Conservation (phyloP, 2,797 vertebrate species). For the Amniataba percoides region DNA sequence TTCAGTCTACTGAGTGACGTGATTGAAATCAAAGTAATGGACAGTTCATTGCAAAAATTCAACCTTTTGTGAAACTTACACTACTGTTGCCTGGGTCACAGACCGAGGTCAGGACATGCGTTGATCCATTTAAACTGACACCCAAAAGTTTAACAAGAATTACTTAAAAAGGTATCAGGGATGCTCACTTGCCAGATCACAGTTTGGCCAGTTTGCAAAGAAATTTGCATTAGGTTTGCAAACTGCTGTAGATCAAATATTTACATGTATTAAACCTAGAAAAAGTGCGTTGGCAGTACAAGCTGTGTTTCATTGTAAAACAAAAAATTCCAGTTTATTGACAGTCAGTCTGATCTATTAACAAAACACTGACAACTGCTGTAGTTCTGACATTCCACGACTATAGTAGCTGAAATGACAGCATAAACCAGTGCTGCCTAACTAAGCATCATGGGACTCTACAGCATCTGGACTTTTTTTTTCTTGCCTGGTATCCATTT, state of each 20-base stretch:
- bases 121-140: not conserved
- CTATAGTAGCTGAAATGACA: conserved; percentile 10
- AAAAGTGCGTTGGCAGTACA: not conserved
- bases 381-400: conserved; percentile 11
- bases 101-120: not conserved
- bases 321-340: not conserved
- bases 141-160: not conserved
- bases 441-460: conserved; percentile 22
- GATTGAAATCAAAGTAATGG: conserved; percentile 9
- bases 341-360: not conserved
- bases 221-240: conserved; percentile 13
- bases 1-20: not conserved
- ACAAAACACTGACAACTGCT: conserved; percentile 1
- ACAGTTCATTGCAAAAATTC: not conserved
- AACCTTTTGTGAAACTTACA: not conserved
- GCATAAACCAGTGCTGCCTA: conserved; percentile 25
- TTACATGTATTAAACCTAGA: conserved; percentile 10
- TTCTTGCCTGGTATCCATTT: conserved; percentile 43
- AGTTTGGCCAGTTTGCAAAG: conserved; percentile 5
- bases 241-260: not conserved
- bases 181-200: not conserved
- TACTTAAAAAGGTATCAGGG: not conserved
- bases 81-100: not conserved
- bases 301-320: not conserved
- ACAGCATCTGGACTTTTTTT: conserved; percentile 54